Evolutionary conservation across 2,113 vertebrate species (phyloP).

Genomic region (Corythornis vintsioides): DNA sequence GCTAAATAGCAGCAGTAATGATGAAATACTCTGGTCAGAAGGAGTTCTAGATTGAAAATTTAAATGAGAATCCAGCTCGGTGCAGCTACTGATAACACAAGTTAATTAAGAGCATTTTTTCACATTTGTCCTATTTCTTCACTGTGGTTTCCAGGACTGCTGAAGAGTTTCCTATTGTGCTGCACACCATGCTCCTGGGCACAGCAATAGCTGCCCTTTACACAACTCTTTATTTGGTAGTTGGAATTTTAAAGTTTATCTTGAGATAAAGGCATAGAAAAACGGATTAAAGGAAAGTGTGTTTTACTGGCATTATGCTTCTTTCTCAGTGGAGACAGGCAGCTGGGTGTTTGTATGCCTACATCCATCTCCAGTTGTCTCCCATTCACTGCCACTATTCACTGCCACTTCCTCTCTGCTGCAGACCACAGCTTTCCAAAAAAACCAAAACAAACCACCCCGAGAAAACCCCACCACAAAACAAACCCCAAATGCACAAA

Average conservation of each 20-base stretch:
- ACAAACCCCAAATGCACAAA: neutral
- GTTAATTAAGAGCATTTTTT: slow-evolving; percentile 59
- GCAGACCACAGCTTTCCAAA: neutral
- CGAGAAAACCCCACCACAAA: too few species aligned
- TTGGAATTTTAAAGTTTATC: slow-evolving; percentile 26
- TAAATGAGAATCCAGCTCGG: slow-evolving; percentile 52
- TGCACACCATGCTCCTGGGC: neutral
- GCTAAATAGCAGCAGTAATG: slow-evolving; percentile 31
- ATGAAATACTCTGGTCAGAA: slow-evolving; percentile 36
- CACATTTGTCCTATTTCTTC: slow-evolving; percentile 39
- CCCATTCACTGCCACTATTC: neutral
- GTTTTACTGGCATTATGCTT: neutral
- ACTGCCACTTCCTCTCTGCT: neutral
- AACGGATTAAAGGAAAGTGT: neutral
- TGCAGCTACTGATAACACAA: slow-evolving; percentile 52
- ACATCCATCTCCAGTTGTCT: neutral
- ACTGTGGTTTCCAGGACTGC: slow-evolving; percentile 10
- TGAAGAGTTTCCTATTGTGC: neutral
- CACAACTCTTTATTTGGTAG: neutral
- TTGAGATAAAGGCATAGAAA: neutral
- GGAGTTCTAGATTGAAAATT: slow-evolving; percentile 42
- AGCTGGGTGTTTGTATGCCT: neutral
- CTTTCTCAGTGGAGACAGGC: neutral
- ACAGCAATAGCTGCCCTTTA: neutral
- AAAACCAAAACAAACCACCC: too few species aligned